These are phyloP conservation scores for Hydractinia echinata DNA, from an alignment of 30 jellyfish, hydroid and myxozoan genomes.

Conservation along the genomic window DNA sequence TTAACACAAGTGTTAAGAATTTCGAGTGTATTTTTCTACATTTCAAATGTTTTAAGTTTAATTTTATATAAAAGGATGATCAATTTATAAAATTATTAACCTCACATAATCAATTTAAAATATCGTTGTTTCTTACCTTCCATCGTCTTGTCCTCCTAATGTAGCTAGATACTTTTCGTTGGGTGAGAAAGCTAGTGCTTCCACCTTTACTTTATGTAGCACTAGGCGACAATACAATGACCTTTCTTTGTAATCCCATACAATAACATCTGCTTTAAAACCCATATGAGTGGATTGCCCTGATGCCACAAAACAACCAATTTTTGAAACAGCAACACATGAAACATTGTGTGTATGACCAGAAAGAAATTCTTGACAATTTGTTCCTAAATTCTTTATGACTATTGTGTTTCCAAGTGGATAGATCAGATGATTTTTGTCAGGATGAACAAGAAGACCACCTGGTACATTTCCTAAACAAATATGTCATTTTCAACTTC, in stretches of 20 bases:
- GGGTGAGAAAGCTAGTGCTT: constrained; percentile 92
- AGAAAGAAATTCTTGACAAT: constrained; percentile 69
- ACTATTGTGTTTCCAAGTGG: constrained; percentile 95
- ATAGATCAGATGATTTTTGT: constrained; percentile 59
- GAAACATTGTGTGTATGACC: constrained; percentile 95
- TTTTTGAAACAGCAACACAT: constrained; percentile 80
- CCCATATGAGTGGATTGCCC: constrained; percentile 98
- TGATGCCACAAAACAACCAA: constrained; percentile 81
- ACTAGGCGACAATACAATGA: constrained; percentile 46
- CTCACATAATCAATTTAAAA: no score
- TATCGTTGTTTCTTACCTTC: constrained; percentile 43
- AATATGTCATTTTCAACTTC: no score
- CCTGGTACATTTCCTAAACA: constrained; percentile 88
- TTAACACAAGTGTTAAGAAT: no score
- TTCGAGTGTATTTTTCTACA: no score
- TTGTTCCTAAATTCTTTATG: constrained; percentile 56
- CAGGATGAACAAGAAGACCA: constrained; percentile 87
- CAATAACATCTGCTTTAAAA: constrained; percentile 89
- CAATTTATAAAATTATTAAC: no score
- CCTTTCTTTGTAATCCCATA: constrained; percentile 73
- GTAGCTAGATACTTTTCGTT: constrained; percentile 75
- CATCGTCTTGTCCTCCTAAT: constrained; percentile 98
- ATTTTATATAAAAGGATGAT: no score
- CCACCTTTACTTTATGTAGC: constrained; percentile 87
- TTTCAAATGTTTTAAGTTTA: no score